Conservation (phyloP, 2,797 vertebrate genomes). For the Gastrophryne carolinensis region DNA sequence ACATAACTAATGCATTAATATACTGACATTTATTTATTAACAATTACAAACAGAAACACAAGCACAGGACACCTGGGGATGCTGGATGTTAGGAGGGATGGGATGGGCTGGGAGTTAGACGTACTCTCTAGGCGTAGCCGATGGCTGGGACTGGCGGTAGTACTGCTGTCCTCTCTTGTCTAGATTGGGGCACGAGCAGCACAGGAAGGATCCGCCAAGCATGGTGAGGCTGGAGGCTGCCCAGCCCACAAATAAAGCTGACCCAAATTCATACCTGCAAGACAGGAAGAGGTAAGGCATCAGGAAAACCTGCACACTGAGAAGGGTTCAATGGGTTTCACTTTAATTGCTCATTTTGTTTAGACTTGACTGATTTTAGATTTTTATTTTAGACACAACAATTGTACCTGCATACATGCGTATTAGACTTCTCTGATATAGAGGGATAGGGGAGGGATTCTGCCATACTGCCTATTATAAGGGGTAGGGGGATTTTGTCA, state of each 20-base stretch:
- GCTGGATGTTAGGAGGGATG: background rate
- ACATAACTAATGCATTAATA: background rate
- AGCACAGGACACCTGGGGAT: background rate
- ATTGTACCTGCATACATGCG: too few relatives aligned
- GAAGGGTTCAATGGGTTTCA: too few relatives aligned
- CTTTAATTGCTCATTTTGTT: too few relatives aligned
- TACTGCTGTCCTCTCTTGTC: constrained; percentile 84
- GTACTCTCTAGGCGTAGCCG: constrained; percentile 85
- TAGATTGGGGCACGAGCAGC: constrained; percentile 87
- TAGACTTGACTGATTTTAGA: too few relatives aligned
- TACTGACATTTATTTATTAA: constrained; percentile 10
- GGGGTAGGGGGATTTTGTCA: too few relatives aligned
- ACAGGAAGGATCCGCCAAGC: constrained; percentile 89
- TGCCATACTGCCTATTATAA: too few relatives aligned
- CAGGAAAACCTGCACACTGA: background rate
- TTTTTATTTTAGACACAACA: too few relatives aligned
- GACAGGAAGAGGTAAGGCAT: constrained; percentile 2
- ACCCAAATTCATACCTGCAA: constrained; percentile 91
- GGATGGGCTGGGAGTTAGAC: constrained; percentile 72
- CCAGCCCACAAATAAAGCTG: constrained; percentile 93
- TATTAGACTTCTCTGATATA: too few relatives aligned
- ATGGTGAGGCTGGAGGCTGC: constrained; percentile 84
- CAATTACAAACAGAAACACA: background rate
- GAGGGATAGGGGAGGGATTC: too few relatives aligned
- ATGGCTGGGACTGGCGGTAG: constrained; percentile 85